Conservation (phyloP, 1,140 invertebrate species). For the Homalodisca vitripennis region DNA sequence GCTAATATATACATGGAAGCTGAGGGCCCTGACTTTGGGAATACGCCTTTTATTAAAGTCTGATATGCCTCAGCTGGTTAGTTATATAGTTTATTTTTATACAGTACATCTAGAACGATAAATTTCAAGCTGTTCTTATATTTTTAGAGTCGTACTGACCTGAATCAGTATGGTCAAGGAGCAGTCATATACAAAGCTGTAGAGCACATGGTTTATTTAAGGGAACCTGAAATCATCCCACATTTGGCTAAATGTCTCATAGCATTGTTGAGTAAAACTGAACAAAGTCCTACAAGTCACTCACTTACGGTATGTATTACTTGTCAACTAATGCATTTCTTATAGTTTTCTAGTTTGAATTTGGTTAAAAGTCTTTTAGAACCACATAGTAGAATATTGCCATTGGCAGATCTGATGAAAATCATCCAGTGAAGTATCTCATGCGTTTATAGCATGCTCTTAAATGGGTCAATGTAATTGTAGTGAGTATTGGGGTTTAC, state of each 20-base stretch:
- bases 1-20: too few species aligned
- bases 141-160: conserved; percentile 10
- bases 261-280: conserved; percentile 15
- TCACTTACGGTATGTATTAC: not conserved
- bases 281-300: not conserved
- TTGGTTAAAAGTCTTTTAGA: too few species aligned
- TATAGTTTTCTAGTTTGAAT: not conserved
- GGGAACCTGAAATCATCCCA: conserved; percentile 10
- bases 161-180: conserved; percentile 1
- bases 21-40: too few species aligned
- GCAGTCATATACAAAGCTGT: conserved; percentile 3
- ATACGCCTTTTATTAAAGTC: too few species aligned
- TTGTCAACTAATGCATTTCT: not conserved
- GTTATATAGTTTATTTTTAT: too few species aligned
- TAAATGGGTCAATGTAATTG: not conserved
- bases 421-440: not conserved
- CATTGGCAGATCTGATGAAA: not conserved
- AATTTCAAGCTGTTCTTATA: too few species aligned
- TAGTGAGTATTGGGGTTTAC: too few species aligned
- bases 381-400: not conserved
- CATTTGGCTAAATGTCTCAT: not conserved
- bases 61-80: too few species aligned
- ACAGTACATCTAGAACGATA: too few species aligned
- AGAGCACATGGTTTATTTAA: conserved; percentile 11
- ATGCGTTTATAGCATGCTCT: not conserved